Conservation (phyloP, 2,888 invertebrate species). For the Octodonta nipae region DNA sequence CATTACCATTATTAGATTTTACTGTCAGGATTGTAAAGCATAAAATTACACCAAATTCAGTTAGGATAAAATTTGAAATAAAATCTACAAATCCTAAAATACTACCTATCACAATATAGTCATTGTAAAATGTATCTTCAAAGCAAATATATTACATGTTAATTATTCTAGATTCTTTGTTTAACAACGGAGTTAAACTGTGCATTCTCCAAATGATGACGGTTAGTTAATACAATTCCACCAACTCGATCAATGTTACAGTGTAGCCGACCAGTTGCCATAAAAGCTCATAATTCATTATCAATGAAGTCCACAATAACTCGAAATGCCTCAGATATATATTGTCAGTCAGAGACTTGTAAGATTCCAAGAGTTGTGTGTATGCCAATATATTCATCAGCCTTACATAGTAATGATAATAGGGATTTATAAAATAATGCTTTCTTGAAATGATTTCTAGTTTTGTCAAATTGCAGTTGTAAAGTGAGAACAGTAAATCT, state of each 20-base stretch:
- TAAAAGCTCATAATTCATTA: constrained; percentile 73
- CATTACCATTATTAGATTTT: no score
- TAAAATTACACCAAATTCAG: no score
- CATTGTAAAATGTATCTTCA: no score
- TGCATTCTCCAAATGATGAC: constrained; percentile 77
- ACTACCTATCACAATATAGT: no score
- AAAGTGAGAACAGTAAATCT: constrained; percentile 33
- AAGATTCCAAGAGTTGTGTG: constrained; percentile 90
- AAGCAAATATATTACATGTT: constrained; percentile 60
- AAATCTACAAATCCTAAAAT: no score
- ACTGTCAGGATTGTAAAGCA: no score
- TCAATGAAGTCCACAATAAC: constrained; percentile 89
- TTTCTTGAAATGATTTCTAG: constrained; percentile 73
- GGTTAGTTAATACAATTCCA: constrained; percentile 88
- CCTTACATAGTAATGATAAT: constrained; percentile 91
- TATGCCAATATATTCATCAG: constrained; percentile 96
- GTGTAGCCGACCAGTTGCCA: constrained; percentile 90
- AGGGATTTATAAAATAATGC: constrained; percentile 85
- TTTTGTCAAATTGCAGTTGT: constrained; percentile 42
- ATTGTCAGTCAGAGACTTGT: constrained; percentile 87
- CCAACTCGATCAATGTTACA: constrained; percentile 96
- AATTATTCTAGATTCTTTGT: constrained; percentile 94
- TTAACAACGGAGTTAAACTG: constrained; percentile 95
- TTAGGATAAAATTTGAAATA: no score
- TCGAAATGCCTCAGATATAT: constrained; percentile 93